Evolutionary conservation across 23 tunicate genomes (phyloP), one percentile per base, ranked within the genome.

Genomic region (Trididemnum nubilum): DNA sequence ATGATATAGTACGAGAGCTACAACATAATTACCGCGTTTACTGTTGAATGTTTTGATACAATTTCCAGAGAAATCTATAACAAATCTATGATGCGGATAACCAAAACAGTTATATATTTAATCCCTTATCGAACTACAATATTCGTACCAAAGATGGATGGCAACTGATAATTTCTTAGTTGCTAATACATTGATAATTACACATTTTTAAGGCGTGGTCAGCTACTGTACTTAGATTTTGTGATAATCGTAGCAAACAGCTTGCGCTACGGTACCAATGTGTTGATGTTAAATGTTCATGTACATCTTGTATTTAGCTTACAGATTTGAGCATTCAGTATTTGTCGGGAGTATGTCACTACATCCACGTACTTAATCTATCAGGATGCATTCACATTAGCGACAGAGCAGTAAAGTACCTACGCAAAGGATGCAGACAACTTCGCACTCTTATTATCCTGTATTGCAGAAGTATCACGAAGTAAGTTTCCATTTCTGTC

Each of bases 271-370:
- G n/a, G n/a, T n/a, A n/a, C n/a, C n/a, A n/a, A n/a, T n/a, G n/a
- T n/a, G n/a, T n/a, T n/a, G n/a, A n/a, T n/a, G n/a, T n/a, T n/a
- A n/a, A n/a, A n/a, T n/a, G n/a, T n/a, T n/a, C n/a, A n/a, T n/a
- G n/a, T n/a, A n/a, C n/a, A n/a, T n/a, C n/a, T n/a, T 79, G 29
- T 15, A 76, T 84, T 24, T 83, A 89, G 96, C 79, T 95, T 9
- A 95, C 99, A 27, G 99, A 95, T 65, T 75, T 95, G 39, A 86
- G 96, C 76, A 86, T 95, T 51, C 99, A 95, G 50, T 95, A 95
- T 34, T 59, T 95, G 19, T 85, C 99, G 18, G 99, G 99, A 1
- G 99, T 95, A 0, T 95, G 99, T 34, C 99, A 89, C 51, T 95
- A 89, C 85, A 77, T 95, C 35, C 88, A 86, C 60, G 65, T 72